Conservation (phyloP, 2,888 invertebrate genomes). For the Chalcosyrphus nemorum region DNA sequence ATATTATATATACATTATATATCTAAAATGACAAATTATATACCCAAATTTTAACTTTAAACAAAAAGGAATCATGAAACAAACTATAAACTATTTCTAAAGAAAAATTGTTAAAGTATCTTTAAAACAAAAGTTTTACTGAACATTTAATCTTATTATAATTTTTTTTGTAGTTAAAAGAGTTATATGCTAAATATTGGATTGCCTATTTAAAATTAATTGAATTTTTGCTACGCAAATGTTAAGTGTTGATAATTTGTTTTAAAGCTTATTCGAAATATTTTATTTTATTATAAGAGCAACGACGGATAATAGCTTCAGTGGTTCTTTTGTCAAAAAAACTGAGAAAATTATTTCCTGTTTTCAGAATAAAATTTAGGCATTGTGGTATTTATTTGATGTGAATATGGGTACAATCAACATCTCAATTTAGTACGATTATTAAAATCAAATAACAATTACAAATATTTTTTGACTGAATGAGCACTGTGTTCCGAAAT, state of each 20-base stretch:
- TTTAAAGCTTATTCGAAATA: background rate
- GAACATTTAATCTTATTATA: slow-evolving; percentile 15
- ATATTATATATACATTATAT: slow-evolving; percentile 56
- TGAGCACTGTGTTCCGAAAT: too few species aligned
- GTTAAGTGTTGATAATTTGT: background rate
- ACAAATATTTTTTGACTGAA: too few species aligned
- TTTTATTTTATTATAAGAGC: background rate
- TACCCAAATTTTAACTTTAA: slow-evolving; percentile 49
- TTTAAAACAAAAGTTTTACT: slow-evolving; percentile 19
- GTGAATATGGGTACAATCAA: too few species aligned
- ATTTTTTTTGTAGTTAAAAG: background rate
- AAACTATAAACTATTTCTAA: slow-evolving; percentile 41
- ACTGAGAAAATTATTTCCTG: too few species aligned
- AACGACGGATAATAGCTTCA: too few species aligned
- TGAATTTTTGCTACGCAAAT: slow-evolving; percentile 20
- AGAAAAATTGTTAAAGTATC: slow-evolving; percentile 52
- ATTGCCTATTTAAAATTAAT: slow-evolving; percentile 20
- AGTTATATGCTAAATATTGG: slow-evolving; percentile 27
- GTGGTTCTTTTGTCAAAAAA: too few species aligned
- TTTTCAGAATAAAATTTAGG: too few species aligned
- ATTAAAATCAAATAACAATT: too few species aligned
- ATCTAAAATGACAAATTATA: slow-evolving; percentile 57
- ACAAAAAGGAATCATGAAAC: slow-evolving; percentile 13
- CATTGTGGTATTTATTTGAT: background rate
- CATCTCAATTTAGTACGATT: too few species aligned